Conservation (phyloP, 2,113 vertebrate genomes). For the Leptobrachium ailaonicum region DNA sequence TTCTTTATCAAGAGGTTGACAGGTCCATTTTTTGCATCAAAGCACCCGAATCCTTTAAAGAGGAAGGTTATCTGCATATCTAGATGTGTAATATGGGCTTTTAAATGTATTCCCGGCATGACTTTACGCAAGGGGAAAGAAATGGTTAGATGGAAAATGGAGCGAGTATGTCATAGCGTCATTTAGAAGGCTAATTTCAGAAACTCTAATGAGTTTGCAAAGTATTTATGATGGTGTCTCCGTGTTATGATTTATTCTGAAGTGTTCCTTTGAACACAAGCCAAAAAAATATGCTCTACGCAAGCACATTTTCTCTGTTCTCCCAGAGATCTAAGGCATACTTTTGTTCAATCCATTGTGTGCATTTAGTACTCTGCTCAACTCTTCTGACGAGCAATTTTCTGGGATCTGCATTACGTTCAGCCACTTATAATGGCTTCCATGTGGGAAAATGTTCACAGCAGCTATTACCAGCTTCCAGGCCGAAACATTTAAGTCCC, state of each 20-base stretch:
- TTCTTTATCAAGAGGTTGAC: too few relatives aligned
- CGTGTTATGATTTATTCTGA: conserved; percentile 43
- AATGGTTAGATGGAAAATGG: conserved; percentile 35
- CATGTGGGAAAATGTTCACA: conserved; percentile 19
- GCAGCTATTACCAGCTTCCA: not conserved
- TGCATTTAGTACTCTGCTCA: conserved; percentile 26
- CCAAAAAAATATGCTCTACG: conserved; percentile 37
- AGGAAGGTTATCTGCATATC: too few relatives aligned
- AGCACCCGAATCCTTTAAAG: too few relatives aligned
- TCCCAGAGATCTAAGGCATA: conserved; percentile 33
- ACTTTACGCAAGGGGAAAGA: conserved; percentile 22
- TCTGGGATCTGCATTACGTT: conserved; percentile 17
- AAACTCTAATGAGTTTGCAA: conserved; percentile 43
- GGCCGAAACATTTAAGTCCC: not conserved
- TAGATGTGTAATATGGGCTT: not conserved
- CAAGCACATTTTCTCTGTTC: conserved; percentile 27
- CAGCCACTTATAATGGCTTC: conserved; percentile 26
- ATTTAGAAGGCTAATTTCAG: conserved; percentile 48
- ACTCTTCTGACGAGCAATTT: conserved; percentile 9
- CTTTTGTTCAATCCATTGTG: conserved; percentile 17
- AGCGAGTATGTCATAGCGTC: conserved; percentile 35
- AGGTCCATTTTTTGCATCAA: too few relatives aligned
- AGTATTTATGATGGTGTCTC: conserved; percentile 46
- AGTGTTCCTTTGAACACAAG: conserved; percentile 42
- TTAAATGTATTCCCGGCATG: conserved; percentile 11